These are phyloP conservation scores for Corynorhinus townsendii DNA, from an alignment of 2,113 vertebrate genomes.

Conservation along the genomic window DNA sequence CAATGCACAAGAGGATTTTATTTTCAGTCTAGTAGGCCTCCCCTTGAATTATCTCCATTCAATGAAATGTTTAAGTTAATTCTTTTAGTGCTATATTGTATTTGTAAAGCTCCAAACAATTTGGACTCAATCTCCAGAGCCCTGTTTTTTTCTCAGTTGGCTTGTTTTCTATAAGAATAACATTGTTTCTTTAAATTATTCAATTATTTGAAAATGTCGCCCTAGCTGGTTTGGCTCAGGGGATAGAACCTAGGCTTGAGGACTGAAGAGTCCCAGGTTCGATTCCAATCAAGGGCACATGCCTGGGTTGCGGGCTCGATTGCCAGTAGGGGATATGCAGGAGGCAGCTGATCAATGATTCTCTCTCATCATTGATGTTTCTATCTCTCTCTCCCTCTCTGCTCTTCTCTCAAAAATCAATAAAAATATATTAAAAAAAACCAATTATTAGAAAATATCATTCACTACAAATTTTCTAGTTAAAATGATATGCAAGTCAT, in stretches of 20 bases:
- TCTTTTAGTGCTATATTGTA: background rate
- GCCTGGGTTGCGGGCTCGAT: no score
- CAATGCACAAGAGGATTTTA: background rate
- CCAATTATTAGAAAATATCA: background rate
- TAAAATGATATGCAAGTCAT: background rate
- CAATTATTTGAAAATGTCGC: background rate
- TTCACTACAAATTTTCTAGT: background rate
- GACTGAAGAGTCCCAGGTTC: no score
- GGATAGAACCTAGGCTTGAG: no score
- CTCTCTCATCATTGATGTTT: no score
- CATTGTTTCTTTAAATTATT: background rate
- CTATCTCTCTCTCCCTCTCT: no score
- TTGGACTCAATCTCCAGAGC: background rate
- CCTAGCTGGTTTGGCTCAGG: no score
- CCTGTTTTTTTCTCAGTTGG: background rate
- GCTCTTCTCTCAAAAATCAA: no score
- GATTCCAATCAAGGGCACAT: no score
- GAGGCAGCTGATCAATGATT: no score
- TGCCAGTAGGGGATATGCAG: no score
- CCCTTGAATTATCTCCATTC: background rate
- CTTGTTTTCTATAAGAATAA: background rate
- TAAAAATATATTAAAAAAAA: no score
- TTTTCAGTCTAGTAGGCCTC: background rate
- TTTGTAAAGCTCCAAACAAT: background rate
- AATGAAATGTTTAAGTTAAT: background rate